Evolutionary conservation across 2,113 vertebrate species (phyloP).

Genomic region (Hylia prasina): DNA sequence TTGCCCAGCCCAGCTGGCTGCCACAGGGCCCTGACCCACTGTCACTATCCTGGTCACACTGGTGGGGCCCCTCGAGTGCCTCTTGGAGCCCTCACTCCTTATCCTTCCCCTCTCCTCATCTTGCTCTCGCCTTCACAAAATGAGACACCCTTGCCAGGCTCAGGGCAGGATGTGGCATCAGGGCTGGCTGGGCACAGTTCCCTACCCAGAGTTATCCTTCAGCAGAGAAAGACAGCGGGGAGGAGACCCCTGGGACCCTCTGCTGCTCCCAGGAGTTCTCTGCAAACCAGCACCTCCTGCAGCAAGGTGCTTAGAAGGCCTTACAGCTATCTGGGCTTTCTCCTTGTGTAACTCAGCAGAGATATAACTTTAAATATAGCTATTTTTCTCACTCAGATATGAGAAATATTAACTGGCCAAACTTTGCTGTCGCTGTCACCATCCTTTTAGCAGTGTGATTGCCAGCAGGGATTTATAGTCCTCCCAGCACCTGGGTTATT

Average conservation of each 20-base stretch:
- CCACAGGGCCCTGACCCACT: neutral
- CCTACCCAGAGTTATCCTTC: neutral
- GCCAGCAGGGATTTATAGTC: neutral
- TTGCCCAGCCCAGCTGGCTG: neutral
- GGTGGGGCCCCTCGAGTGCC: fast-evolving
- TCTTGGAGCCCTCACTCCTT: neutral
- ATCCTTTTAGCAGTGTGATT: slow-evolving; percentile 21
- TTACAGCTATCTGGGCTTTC: neutral
- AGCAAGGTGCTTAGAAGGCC: fast-evolving
- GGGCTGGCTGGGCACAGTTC: neutral
- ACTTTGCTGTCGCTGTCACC: slow-evolving; percentile 39
- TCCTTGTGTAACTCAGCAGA: neutral
- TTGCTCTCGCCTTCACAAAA: neutral
- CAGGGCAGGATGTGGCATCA: neutral
- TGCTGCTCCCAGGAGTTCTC: neutral
- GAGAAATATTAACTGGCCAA: slow-evolving; percentile 54
- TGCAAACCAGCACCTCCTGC: neutral
- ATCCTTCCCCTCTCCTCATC: neutral
- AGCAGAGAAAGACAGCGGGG: neutral
- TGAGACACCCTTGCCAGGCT: neutral
- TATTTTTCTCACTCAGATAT: slow-evolving; percentile 20
- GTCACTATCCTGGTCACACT: fast-evolving
- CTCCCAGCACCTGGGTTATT: neutral
- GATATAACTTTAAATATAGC: slow-evolving; percentile 17
- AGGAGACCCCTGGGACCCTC: neutral